These are phyloP conservation scores for Bradypodion pumilum DNA, from an alignment of 2,797 vertebrate genomes.

Conservation along the genomic window DNA sequence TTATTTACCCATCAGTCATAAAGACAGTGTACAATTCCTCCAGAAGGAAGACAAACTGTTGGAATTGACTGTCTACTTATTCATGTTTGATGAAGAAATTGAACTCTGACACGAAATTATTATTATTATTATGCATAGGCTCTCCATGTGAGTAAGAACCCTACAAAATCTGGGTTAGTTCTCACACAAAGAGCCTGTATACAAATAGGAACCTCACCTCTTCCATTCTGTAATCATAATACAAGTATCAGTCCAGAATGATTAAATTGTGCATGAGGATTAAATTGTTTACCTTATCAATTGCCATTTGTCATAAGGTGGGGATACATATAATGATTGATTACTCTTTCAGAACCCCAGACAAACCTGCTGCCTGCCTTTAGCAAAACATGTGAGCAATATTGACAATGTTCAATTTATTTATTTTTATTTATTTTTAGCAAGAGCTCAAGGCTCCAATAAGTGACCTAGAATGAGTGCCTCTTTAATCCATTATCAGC, in stretches of 20 bases:
- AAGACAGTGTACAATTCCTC: not conserved
- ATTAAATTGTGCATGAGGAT: too few relatives aligned
- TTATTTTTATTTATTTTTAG: not conserved
- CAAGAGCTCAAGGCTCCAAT: not conserved
- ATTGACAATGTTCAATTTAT: not conserved
- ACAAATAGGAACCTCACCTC: too few relatives aligned
- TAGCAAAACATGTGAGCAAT: not conserved
- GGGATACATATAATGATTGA: not conserved
- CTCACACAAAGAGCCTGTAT: too few relatives aligned
- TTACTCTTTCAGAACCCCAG: not conserved
- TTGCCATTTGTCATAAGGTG: not conserved
- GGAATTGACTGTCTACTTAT: not conserved
- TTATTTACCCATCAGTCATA: not conserved
- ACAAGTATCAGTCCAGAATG: too few relatives aligned
- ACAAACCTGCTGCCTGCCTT: not conserved
- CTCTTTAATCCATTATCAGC: slow-evolving; percentile 8
- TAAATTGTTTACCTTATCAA: not conserved
- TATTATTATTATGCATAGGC: too few relatives aligned
- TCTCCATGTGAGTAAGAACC: too few relatives aligned
- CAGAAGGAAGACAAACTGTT: not conserved
- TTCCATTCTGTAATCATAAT: too few relatives aligned
- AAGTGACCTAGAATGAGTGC: slow-evolving; percentile 11
- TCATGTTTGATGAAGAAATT: not conserved
- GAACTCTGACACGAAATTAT: too few relatives aligned
- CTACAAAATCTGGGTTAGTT: too few relatives aligned